These are phyloP conservation scores for Tragelaphus buxtoni DNA, from an alignment of 2,113 vertebrate species.

Conservation along the genomic window DNA sequence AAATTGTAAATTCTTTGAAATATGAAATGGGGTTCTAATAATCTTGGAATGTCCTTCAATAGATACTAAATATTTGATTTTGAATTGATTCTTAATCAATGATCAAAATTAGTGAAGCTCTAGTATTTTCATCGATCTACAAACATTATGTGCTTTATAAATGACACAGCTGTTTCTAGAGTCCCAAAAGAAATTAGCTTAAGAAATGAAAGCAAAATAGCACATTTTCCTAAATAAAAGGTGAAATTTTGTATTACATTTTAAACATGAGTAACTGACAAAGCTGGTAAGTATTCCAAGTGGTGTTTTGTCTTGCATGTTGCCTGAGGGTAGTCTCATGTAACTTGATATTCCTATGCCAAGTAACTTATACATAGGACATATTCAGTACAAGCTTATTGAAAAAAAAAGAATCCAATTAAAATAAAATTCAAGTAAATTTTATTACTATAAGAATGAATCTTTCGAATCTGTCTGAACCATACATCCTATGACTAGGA, in stretches of 20 bases:
- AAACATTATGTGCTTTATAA: slow-evolving; percentile 16
- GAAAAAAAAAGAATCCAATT: neutral
- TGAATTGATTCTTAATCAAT: neutral
- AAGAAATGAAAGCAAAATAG: slow-evolving; percentile 40
- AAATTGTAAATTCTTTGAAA: slow-evolving; percentile 14
- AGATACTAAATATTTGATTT: slow-evolving; percentile 19
- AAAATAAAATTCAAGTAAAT: slow-evolving; percentile 4
- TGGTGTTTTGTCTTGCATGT: neutral
- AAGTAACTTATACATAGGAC: neutral
- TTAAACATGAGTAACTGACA: slow-evolving; percentile 5
- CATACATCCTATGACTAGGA: neutral
- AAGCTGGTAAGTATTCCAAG: neutral
- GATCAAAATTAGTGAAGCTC: slow-evolving; percentile 12
- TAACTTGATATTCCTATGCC: neutral
- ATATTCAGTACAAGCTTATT: neutral
- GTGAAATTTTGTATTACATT: neutral
- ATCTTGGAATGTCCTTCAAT: neutral
- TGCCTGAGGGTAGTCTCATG: neutral
- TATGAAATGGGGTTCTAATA: neutral
- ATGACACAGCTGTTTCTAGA: neutral
- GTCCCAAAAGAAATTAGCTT: slow-evolving; percentile 27
- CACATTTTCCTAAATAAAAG: slow-evolving; percentile 25
- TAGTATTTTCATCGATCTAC: slow-evolving; percentile 13
- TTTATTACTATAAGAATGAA: slow-evolving; percentile 33
- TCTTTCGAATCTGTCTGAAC: neutral